These are phyloP conservation scores for Spodoptera exigua DNA, from an alignment of 2,888 invertebrate genomes.

Conservation along the genomic window DNA sequence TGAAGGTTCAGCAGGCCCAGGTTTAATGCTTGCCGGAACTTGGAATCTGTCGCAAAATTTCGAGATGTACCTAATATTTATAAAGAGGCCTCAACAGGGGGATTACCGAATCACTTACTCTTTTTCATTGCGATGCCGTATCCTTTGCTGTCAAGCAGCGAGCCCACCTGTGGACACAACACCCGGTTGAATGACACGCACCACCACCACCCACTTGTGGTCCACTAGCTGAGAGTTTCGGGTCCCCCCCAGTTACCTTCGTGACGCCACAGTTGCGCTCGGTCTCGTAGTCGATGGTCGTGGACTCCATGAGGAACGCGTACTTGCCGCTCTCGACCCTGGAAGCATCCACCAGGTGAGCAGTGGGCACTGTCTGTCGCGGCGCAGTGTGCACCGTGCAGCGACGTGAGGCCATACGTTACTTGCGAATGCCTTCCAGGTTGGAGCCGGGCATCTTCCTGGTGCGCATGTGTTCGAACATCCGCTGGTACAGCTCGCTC, in stretches of 20 bases:
- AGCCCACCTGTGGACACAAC: constrained; percentile 89
- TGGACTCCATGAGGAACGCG: constrained; percentile 97
- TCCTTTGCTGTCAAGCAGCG: constrained; percentile 94
- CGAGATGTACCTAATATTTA: not conserved
- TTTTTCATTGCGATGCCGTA: constrained; percentile 96
- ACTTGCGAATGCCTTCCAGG: constrained; percentile 90
- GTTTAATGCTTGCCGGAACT: constrained; percentile 93
- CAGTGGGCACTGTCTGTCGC: not conserved
- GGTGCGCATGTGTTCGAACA: constrained; percentile 93
- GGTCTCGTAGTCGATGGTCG: constrained; percentile 94
- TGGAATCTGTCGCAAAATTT: constrained; percentile 86
- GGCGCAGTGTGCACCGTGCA: too few species aligned
- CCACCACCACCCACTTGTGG: too few species aligned
- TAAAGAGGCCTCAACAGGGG: not conserved
- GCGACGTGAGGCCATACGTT: constrained; percentile 16
- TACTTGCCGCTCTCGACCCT: constrained; percentile 85
- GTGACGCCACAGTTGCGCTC: constrained; percentile 93
- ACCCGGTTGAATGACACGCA: not conserved
- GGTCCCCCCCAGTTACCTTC: constrained; percentile 78
- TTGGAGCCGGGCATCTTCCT: constrained; percentile 89
- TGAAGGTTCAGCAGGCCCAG: constrained; percentile 95
- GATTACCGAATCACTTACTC: constrained; percentile 82
- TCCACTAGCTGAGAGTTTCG: not conserved
- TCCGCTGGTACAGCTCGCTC: constrained; percentile 92
- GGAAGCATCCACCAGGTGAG: constrained; percentile 13